Evolutionary conservation across 1,140 invertebrate species (phyloP), one percentile per base, ranked within the genome.

Genomic region (Danaus melanippus): DNA sequence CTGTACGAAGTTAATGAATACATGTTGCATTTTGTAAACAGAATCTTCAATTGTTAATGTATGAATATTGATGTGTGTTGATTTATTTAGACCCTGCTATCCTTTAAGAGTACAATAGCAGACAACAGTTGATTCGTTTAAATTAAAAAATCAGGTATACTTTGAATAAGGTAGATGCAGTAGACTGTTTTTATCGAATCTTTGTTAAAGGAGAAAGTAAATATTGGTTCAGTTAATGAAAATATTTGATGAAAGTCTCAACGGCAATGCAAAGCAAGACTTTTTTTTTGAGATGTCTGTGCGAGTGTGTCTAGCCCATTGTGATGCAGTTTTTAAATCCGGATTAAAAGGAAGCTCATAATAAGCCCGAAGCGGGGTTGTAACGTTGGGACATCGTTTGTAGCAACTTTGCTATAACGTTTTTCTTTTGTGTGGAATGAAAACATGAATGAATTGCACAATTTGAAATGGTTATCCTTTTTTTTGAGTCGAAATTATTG

Each of bases 291-390:
- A 72, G 72, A 74, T 64, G 61, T 65, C 66, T 69, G 56, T 54
- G 64, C 56, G 71, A 68, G 74, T 71, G 70, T 72, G 73, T 67
- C 68, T 73, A 75, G 71, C 53, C 72, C 53, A 84, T 86, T 86
- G 80, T 84, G 60, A 68, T 74, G 74, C 72, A 76, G 69, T 78
- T 86, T 83, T 81, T 79, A 76, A 82, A 78, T 71, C 69, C 69
- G 78, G 79, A 83, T 84, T 80, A 84, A 79, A 75, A 72, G 66
- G 69, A 74, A 82, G 78, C 78, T 79, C 79, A 78, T 86, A 76
- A 81, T 75, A 71, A 73, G 66, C 59, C 60, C 60, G 58, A 49
- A 62, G 62, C 66, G 70, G 67, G 69, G 68, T 64, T 58, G 63
- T 58, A 60, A 58, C 56, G 54, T 62, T 66, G 50, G 58, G 15